Base-by-base conservation (phyloP, 2,113 vertebrate species). In the Damaliscus lunatus region DNA sequence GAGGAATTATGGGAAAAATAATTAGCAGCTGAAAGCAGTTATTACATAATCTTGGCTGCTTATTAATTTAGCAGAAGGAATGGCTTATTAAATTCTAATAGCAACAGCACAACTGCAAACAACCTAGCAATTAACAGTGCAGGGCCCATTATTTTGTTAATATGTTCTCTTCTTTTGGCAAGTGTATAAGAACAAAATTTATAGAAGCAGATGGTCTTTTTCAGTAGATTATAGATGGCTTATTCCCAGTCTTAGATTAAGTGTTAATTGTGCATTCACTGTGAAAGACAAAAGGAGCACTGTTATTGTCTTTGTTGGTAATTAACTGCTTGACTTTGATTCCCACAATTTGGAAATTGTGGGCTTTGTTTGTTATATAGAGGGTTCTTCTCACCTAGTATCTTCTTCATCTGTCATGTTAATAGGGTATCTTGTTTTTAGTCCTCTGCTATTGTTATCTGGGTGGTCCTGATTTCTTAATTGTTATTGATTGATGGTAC, bases 211-310 rank as follows among this genome's bases (percentile, higher is more conserved):
- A 91, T 96, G 97, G 85, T 97, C 93, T 98, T 98, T 98, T 99
- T 97, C 98, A 98, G 91, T 91, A 97, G 87, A 97, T 43, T 0
- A 31, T 98, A 96, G 95, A 97, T 96, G 84, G 98, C 94, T 98
- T 97, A 98, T 98, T 90, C 97, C 83, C 88, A 98, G 98, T 98
- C 98, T 94, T 98, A 96, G 94, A 97, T 98, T 98, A 98, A 98
- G 98, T 98, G 98, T 97, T 98, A 99, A 98, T 98, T 95, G 53
- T 98, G 95, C 92, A 98, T 98, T 98, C 98, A 55, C 98, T 97
- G 94, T 88, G 96, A 98, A 98, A 98, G 98, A 97, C 98, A 57
- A 98, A 98, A 98, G 98, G 97, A 98, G 96, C 97, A 64, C 90
- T 96, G 96, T 98, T 98, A 98, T 93, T 98, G 90, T 96, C 91